Percentiles rank a stretch among this genome's conserved stretches.
phyloP scores from a whole-genome alignment of 2,888 invertebrate genomes.

The Plebejus melissa region DNA sequence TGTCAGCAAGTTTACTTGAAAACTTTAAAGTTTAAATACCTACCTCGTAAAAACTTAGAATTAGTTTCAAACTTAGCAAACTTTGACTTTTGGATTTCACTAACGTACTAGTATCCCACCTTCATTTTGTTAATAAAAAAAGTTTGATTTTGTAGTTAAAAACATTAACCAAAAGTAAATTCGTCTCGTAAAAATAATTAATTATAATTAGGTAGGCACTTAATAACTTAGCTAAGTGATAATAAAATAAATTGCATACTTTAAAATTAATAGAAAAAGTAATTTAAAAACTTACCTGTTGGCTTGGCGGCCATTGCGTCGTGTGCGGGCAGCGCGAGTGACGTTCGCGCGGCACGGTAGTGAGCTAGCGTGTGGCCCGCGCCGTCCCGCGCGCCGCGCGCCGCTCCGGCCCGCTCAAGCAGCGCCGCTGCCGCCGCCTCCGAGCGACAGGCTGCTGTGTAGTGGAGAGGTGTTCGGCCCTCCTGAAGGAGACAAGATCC shows the following conservation, averaged over 20 bases:
- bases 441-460: constrained; percentile 87
- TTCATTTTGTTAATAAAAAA: no score
- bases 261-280: background rate
- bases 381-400: constrained; percentile 89
- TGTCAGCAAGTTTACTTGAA: no score
- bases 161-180: no score
- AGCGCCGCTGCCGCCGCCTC: constrained; percentile 86
- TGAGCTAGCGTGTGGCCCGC: constrained; percentile 71
- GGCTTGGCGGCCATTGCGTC: constrained; percentile 50
- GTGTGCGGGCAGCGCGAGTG: constrained; percentile 55
- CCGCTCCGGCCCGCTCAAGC: constrained; percentile 89
- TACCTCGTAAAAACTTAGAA: no score
- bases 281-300: constrained; percentile 49
- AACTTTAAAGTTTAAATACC: no score
- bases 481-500: constrained; percentile 44
- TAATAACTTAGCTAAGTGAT: no score
- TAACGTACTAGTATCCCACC: no score
- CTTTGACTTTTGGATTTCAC: no score
- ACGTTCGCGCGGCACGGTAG: constrained; percentile 64
- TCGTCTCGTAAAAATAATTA: no score
- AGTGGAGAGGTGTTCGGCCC: constrained; percentile 89
- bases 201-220: no score
- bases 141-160: no score
- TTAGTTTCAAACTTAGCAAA: no score
- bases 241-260: background rate